phyloP scores from a whole-genome alignment of 2,113 vertebrate genomes.

The Himantopus leucocephalus region DNA sequence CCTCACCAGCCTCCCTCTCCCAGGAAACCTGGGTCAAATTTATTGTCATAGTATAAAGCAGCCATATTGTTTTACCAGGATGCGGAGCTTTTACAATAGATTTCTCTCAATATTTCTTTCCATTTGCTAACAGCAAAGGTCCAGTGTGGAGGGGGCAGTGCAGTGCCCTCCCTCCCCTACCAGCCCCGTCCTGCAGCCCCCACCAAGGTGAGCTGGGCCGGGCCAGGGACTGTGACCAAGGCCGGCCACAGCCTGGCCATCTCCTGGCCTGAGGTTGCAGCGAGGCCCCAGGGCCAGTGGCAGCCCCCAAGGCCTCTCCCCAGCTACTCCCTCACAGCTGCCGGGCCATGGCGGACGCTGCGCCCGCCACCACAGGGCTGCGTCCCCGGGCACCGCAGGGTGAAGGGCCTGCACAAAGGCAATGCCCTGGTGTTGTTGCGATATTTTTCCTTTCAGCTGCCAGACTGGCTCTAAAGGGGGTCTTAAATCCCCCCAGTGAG shows the following conservation, averaged over 20 bases:
- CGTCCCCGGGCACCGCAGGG: accelerated
- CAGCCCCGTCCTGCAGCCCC: no score
- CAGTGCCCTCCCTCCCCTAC: background rate
- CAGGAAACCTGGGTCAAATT: background rate
- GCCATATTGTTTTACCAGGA: background rate
- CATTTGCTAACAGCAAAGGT: background rate
- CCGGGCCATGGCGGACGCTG: accelerated
- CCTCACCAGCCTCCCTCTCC: background rate
- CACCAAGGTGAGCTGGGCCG: no score
- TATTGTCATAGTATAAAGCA: background rate
- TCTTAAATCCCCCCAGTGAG: background rate
- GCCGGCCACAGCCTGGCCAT: background rate
- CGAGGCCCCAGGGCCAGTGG: background rate
- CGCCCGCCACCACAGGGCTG: accelerated
- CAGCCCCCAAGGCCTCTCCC: background rate
- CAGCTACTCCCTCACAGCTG: accelerated
- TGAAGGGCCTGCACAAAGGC: background rate
- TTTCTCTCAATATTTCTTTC: background rate
- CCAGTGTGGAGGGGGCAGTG: background rate
- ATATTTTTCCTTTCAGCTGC: background rate
- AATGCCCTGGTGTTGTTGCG: no score
- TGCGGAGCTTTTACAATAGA: background rate
- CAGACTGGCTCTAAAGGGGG: background rate
- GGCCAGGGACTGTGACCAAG: no score
- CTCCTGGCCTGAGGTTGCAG: background rate